A percentile compares a stretch with the other conserved stretches of the same genome.
phyloP scores from a whole-genome alignment of 2,888 invertebrate species.

The Uropetala carovei region DNA sequence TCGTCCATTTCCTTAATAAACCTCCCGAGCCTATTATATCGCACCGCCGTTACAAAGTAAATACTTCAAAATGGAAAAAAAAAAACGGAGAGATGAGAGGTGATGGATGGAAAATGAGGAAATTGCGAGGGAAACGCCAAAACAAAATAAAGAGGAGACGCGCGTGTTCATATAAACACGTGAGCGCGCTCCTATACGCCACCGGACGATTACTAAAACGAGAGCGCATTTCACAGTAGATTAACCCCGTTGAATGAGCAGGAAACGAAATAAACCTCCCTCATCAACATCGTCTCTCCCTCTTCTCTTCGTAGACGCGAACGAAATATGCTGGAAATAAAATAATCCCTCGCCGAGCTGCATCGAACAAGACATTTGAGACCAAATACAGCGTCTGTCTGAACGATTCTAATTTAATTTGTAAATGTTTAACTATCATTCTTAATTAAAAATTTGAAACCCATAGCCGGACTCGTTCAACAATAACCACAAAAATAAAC shows the following conservation, averaged over 20 bases:
- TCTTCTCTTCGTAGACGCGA: no score
- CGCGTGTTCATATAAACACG: neutral
- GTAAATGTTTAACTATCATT: no score
- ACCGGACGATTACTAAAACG: neutral
- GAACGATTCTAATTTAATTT: no score
- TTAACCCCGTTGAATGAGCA: conserved; percentile 16
- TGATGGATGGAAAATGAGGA: neutral
- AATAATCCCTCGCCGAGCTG: neutral
- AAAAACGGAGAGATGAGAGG: no score
- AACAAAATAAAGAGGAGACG: neutral
- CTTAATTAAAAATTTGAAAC: no score
- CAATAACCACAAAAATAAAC: no score
- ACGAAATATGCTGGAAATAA: neutral
- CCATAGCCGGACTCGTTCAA: no score
- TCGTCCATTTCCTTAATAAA: no score
- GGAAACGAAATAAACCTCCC: neutral
- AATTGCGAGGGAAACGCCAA: neutral
- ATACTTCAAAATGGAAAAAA: no score
- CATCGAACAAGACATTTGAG: neutral
- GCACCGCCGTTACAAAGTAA: no score
- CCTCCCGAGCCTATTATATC: no score
- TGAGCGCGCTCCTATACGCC: neutral
- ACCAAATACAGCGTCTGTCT: no score
- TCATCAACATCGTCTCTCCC: neutral
- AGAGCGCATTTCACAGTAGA: neutral